Evolutionary conservation across 2,113 vertebrate species (phyloP).

Genomic region (Ophiodon elongatus): DNA sequence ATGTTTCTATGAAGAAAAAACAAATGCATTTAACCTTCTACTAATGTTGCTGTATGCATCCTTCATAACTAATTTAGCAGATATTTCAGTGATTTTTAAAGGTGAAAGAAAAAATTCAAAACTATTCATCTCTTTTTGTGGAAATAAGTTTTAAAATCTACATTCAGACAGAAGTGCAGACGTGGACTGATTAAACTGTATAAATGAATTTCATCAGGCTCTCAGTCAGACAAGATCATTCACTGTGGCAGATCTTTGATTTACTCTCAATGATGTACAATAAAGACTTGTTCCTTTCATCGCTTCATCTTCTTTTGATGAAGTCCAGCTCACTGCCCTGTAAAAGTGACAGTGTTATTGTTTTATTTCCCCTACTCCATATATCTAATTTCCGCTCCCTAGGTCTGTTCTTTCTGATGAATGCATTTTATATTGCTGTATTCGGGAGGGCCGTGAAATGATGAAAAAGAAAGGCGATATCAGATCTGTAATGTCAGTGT

Average conservation of each 20-base stretch:
- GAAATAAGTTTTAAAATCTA: slow-evolving; percentile 10
- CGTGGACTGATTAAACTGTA: slow-evolving; percentile 48
- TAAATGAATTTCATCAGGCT: slow-evolving; percentile 47
- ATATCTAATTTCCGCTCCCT: slow-evolving; percentile 35
- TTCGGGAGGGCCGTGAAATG: slow-evolving; percentile 7
- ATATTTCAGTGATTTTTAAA: background rate
- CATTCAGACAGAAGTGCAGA: slow-evolving; percentile 30
- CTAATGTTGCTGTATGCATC: background rate
- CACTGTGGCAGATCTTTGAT: slow-evolving; percentile 53
- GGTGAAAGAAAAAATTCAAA: background rate
- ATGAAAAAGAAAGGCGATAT: slow-evolving; percentile 12
- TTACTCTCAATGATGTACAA: slow-evolving; percentile 36
- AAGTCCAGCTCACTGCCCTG: slow-evolving; percentile 32
- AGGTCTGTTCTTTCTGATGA: slow-evolving; percentile 25
- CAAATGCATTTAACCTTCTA: background rate
- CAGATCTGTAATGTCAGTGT: background rate
- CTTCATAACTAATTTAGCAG: background rate
- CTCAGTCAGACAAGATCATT: slow-evolving; percentile 54
- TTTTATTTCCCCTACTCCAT: slow-evolving; percentile 46
- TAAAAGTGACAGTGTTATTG: slow-evolving; percentile 56
- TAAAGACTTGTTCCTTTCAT: slow-evolving; percentile 36
- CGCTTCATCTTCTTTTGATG: slow-evolving; percentile 42
- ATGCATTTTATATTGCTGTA: slow-evolving; percentile 19
- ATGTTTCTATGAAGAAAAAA: slow-evolving; percentile 15
- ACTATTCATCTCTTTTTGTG: background rate